Evolutionary conservation across 2,797 vertebrate genomes (phyloP), one percentile per base, ranked within the genome.

Genomic region (Sebastes reedi): DNA sequence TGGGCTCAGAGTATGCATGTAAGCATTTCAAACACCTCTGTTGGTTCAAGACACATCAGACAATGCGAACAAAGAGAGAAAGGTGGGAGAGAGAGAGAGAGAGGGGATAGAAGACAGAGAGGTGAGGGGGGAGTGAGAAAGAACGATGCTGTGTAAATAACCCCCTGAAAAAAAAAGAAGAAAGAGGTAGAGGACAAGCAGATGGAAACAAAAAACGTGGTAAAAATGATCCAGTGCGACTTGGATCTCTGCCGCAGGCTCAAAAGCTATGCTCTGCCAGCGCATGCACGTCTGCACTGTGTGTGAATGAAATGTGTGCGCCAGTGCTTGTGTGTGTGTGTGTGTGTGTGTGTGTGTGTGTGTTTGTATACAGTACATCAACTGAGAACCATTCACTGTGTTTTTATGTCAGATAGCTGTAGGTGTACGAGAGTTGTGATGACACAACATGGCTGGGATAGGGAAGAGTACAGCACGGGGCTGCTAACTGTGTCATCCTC

Each of bases 131-230:
- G 62, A 46, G 36, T 39, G 24, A 70, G 79, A 54, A 34, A 80
- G 16, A 50, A 50, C 3, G 46, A 78, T 20, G 18, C 24, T 70
- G 81, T 80, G 74, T 82, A 83, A 85, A 90, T 83, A 80, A 83
- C 55, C 66, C 64, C 42, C 58, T 27, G 29, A 86, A 83, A 85
- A 69, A 85, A 87, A 83, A 84, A 69, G 64, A 79, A 64, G 39
- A 81, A 77, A 71, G 68, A 76, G 66, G 62, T 39, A 75, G 81
- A 90, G 87, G 83, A 87, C 77, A 71, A 85, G 81, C 90, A 92
- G 85, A 92, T 88, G 86, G 87, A 91, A 87, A 92, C 77, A 82
- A 79, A 91, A 88, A 86, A n/a, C 72, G 34, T 82, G 75, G 77
- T 71, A 85, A 85, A 72, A 91, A 83, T 77, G 82, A 94, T 90